Evolutionary conservation across 2,797 vertebrate species (phyloP).

Genomic region (Iguana delicatissima): DNA sequence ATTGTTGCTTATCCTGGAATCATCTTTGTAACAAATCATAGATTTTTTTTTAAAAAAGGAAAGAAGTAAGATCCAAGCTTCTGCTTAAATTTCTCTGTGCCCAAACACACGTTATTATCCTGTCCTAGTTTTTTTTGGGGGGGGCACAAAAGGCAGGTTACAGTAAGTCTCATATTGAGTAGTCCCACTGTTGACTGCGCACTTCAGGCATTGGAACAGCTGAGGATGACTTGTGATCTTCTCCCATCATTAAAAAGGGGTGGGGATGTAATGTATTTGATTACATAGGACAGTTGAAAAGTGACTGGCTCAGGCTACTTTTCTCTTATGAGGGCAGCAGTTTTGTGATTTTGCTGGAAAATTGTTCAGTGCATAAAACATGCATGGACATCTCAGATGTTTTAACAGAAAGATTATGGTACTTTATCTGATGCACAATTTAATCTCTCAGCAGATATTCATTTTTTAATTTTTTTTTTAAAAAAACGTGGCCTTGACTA

Average conservation of each 20-base stretch:
- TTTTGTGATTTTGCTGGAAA: conserved; percentile 55
- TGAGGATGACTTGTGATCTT: conserved; percentile 54
- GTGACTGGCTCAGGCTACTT: conserved; percentile 58
- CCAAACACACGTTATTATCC: conserved; percentile 71
- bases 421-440: conserved; percentile 69
- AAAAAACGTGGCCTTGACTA: conserved; percentile 75
- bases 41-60: conserved; percentile 54
- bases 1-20: conserved; percentile 59
- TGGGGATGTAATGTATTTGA: conserved; percentile 51
- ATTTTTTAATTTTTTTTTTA: conserved; percentile 51
- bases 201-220: conserved; percentile 64
- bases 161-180: conserved; percentile 75
- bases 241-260: conserved; percentile 49
- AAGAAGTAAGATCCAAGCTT: conserved; percentile 56
- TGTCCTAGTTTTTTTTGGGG: conserved; percentile 61
- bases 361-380: conserved; percentile 69
- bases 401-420: conserved; percentile 68
- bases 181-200: conserved; percentile 70
- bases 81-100: conserved; percentile 68
- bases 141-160: conserved; percentile 73
- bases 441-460: conserved; percentile 77
- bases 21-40: conserved; percentile 68
- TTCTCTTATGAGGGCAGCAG: conserved; percentile 43
- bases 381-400: conserved; percentile 70
- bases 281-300: conserved; percentile 45